Evolutionary conservation across 2,888 invertebrate genomes (phyloP).

Genomic region (Biston betularia): DNA sequence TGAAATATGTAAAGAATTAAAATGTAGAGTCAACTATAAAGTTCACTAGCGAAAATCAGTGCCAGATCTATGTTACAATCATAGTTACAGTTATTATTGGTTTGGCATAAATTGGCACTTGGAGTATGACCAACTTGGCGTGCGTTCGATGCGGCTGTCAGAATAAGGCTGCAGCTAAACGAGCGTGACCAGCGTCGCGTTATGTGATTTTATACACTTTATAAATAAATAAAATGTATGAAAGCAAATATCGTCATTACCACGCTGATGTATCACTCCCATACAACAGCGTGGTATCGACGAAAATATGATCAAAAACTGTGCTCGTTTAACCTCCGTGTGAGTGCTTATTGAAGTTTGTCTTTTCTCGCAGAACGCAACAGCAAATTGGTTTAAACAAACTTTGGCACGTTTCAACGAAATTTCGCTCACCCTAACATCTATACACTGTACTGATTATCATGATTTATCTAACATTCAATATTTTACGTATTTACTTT

Average conservation of each 20-base stretch:
- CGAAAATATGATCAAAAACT: background rate
- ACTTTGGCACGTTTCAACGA: conserved; percentile 65
- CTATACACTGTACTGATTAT: conserved; percentile 60
- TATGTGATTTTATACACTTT: background rate
- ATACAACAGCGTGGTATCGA: no score
- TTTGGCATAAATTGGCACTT: conserved; percentile 56
- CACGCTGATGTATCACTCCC: no score
- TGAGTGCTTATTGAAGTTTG: background rate
- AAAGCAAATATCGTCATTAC: background rate
- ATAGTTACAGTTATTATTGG: conserved; percentile 37
- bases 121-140: conserved; percentile 48
- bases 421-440: conserved; percentile 56
- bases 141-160: conserved; percentile 21
- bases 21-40: conserved; percentile 43
- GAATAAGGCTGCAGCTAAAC: background rate
- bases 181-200: background rate
- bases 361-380: conserved; percentile 26
- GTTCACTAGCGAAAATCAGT: conserved; percentile 47
- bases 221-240: background rate
- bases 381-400: conserved; percentile 38
- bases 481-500: conserved; percentile 68
- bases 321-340: background rate
- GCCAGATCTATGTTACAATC: conserved; percentile 45
- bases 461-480: conserved; percentile 64
- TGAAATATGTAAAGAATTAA: conserved; percentile 40